Percentiles rank a stretch among this genome's conserved stretches.
Conservation (phyloP, 35 echinoderm and acorn worm species). For the Holothuria glaberrima region DNA sequence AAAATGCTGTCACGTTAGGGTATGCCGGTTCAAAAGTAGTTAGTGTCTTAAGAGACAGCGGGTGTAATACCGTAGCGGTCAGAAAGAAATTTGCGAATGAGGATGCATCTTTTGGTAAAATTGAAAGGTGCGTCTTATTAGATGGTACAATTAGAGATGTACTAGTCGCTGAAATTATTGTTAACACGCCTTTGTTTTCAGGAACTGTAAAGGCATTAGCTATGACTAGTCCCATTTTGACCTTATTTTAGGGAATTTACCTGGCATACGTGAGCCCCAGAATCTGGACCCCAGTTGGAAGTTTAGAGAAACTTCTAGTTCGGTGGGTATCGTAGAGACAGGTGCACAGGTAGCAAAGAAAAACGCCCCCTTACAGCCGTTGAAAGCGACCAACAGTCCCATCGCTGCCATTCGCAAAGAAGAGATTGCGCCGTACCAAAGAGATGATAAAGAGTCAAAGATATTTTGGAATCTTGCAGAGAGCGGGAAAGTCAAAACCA, state of each 20-base stretch:
- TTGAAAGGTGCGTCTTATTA: conserved; percentile 2
- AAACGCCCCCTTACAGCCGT: too few relatives aligned
- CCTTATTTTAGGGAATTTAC: conserved; percentile 39
- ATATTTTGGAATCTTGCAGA: too few relatives aligned
- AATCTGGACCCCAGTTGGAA: neutral
- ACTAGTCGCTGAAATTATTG: neutral
- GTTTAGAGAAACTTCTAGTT: too few relatives aligned
- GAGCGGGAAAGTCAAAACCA: too few relatives aligned
- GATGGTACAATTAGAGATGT: conserved; percentile 13
- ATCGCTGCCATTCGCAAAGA: too few relatives aligned
- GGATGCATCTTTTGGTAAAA: neutral
- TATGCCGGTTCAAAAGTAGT: neutral
- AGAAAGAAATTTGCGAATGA: neutral
- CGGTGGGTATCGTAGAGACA: too few relatives aligned
- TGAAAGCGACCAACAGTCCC: too few relatives aligned
- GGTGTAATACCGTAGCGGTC: conserved; percentile 25
- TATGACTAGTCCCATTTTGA: conserved; percentile 41
- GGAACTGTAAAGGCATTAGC: neutral
- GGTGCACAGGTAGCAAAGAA: too few relatives aligned
- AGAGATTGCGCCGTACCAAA: too few relatives aligned
- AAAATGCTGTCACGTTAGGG: neutral
- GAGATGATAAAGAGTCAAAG: too few relatives aligned
- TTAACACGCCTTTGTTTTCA: conserved; percentile 27
- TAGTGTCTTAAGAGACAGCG: conserved; percentile 38
- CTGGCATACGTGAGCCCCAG: conserved; percentile 27